A percentile compares a stretch with the other conserved stretches of the same genome.
Evolutionary conservation across 2,888 invertebrate genomes (phyloP).

Genomic region (Lepidochrysops patricia): DNA sequence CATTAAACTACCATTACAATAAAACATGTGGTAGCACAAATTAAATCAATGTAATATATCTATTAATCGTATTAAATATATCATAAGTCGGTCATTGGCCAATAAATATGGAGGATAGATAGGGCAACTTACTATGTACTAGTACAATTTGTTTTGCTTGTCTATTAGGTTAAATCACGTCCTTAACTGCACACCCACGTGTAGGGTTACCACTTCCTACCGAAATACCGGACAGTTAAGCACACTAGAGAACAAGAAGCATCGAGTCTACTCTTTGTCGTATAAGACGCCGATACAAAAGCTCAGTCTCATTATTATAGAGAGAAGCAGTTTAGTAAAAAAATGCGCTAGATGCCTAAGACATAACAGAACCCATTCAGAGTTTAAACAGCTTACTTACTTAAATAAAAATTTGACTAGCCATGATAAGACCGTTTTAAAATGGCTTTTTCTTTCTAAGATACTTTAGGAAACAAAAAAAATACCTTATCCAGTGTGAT

Average conservation of each 20-base stretch:
- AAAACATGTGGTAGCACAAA: slow-evolving; percentile 8
- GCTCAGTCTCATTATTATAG: too few relatives aligned
- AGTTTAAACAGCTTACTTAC: too few relatives aligned
- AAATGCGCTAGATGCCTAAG: too few relatives aligned
- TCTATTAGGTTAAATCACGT: slow-evolving; percentile 16
- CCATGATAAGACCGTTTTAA: too few relatives aligned
- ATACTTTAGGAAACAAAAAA: not conserved
- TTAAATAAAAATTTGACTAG: too few relatives aligned
- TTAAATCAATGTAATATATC: slow-evolving; percentile 14
- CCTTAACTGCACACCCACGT: slow-evolving; percentile 14
- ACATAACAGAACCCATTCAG: too few relatives aligned
- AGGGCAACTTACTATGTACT: slow-evolving; percentile 6
- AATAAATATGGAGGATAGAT: slow-evolving; percentile 12
- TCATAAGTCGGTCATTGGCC: slow-evolving; percentile 5
- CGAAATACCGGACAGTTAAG: not conserved
- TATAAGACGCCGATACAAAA: too few relatives aligned
- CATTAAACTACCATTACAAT: not conserved
- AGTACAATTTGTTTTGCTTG: slow-evolving; percentile 14
- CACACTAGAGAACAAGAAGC: too few relatives aligned
- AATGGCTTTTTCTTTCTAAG: too few relatives aligned
- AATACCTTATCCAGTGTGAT: not conserved
- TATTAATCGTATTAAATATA: slow-evolving; percentile 9
- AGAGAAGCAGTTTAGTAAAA: too few relatives aligned
- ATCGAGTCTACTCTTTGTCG: too few relatives aligned
- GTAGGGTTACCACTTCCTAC: not conserved